Conservation (phyloP, 1,140 invertebrate genomes). For the Aphidius ervi region DNA sequence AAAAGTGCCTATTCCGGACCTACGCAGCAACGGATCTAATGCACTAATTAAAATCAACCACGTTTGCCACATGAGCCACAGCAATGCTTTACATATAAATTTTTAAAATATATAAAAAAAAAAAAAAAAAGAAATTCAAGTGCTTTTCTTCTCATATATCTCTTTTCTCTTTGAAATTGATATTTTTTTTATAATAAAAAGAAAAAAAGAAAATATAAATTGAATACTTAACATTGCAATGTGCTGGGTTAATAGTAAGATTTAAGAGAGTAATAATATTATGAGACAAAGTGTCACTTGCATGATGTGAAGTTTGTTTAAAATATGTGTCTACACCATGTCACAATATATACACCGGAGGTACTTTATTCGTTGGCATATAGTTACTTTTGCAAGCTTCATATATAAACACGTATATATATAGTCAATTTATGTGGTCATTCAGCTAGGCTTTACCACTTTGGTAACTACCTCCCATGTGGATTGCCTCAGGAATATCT, state of each 20-base stretch:
- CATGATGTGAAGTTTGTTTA: background rate
- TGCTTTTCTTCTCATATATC: background rate
- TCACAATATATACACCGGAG: background rate
- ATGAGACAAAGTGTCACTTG: background rate
- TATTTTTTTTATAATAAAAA: too few species aligned
- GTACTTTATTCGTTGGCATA: slow-evolving; percentile 4
- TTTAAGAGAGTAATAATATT: background rate
- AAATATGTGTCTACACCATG: background rate
- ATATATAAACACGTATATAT: too few species aligned
- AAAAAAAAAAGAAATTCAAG: too few species aligned
- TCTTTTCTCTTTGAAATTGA: background rate
- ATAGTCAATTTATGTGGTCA: slow-evolving; percentile 20
- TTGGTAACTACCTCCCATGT: slow-evolving; percentile 16
- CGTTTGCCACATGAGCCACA: slow-evolving; percentile 11
- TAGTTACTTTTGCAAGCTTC: background rate
- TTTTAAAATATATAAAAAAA: too few species aligned
- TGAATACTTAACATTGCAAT: too few species aligned
- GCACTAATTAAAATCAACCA: slow-evolving; percentile 42
- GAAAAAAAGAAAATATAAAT: too few species aligned
- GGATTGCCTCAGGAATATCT: slow-evolving; percentile 6
- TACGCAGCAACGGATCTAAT: slow-evolving; percentile 21
- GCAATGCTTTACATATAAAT: background rate
- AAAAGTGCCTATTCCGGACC: slow-evolving; percentile 42
- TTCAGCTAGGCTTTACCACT: slow-evolving; percentile 23
- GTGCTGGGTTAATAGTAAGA: too few species aligned